Base-by-base conservation (phyloP, 37 sponge, comb jelly and placozoan genomes). In the Haliclona indistincta region DNA sequence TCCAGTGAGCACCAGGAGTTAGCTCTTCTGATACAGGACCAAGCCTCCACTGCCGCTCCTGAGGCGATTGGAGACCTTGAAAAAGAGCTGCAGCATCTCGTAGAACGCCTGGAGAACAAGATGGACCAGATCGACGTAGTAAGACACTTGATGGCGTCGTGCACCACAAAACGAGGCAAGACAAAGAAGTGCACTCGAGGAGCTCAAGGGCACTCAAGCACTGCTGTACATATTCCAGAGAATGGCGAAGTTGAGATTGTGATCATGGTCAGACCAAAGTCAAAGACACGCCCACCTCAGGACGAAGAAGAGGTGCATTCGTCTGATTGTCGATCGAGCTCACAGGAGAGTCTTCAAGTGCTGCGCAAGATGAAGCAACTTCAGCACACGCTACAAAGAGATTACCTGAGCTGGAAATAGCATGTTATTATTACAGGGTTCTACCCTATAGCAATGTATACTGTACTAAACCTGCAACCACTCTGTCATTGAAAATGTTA, bases 331-430 rank as follows among this genome's bases (percentile, higher is more conserved):
- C 11, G 28, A 58, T 6, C 60, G 11, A n/a, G 13, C n/a, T 58
- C 23, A 25, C 1, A 79, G 52, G 55, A 38, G 23, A 38, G 44
- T 60, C 51, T 67, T 38, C 22, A 74, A 23, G 47, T 87, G 20
- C 45, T 88, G 10, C 63, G 73, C n/a, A 83, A 73, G 13, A 76
- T 82, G 60, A 88, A 78, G 53, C 26, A 56, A 62, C 19, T 88
- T 22, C 83, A 88, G 56, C 45, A 17, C 13, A 88, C 75, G 17
- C 42, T 88, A 32, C 74, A 78, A 28, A 73, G 68, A 38, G 84
- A 88, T 78, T 84, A 88, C 44, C 54, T 88, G 5, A 55, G 58
- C 49, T 88, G 89, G 84, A 43, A 82, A 22, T 87, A 58, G n/a
- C n/a, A n/a, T n/a, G n/a, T n/a, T n/a, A n/a, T n/a, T n/a, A n/a